These are phyloP conservation scores for Lampropteryx suffumata DNA, from an alignment of 2,888 invertebrate species.

Conservation along the genomic window DNA sequence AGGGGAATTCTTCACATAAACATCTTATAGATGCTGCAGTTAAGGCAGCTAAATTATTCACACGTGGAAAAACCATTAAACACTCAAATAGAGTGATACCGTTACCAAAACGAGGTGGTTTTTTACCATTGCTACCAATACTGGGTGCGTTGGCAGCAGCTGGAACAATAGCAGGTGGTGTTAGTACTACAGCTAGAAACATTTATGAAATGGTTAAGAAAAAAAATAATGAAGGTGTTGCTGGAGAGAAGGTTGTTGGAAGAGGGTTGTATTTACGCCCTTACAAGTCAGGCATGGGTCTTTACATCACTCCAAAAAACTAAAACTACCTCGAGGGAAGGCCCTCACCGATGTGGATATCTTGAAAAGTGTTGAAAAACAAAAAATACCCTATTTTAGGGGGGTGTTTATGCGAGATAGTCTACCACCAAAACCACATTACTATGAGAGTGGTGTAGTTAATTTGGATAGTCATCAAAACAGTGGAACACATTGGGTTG, in stretches of 20 bases:
- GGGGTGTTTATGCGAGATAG: background rate
- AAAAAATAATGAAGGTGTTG: background rate
- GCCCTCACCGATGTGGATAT: background rate
- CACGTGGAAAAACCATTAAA: constrained; percentile 2
- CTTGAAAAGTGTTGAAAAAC: background rate
- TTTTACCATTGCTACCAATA: constrained; percentile 8
- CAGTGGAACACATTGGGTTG: background rate
- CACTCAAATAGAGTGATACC: constrained; percentile 13
- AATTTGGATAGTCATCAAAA: background rate
- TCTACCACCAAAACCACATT: background rate
- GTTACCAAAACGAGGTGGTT: constrained; percentile 8
- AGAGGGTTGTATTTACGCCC: background rate
- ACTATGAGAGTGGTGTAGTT: background rate
- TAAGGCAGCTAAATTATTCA: background rate
- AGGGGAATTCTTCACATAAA: background rate
- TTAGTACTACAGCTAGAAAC: background rate
- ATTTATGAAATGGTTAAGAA: background rate
- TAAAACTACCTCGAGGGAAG: background rate
- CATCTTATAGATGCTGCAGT: background rate
- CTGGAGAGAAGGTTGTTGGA: background rate
- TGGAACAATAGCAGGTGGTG: background rate
- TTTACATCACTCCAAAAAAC: background rate
- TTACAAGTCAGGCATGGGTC: background rate
- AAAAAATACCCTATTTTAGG: background rate
- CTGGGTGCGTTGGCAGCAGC: constrained; percentile 3